phyloP scores from a whole-genome alignment of 2,797 vertebrate species.

The Echeneis naucrates region DNA sequence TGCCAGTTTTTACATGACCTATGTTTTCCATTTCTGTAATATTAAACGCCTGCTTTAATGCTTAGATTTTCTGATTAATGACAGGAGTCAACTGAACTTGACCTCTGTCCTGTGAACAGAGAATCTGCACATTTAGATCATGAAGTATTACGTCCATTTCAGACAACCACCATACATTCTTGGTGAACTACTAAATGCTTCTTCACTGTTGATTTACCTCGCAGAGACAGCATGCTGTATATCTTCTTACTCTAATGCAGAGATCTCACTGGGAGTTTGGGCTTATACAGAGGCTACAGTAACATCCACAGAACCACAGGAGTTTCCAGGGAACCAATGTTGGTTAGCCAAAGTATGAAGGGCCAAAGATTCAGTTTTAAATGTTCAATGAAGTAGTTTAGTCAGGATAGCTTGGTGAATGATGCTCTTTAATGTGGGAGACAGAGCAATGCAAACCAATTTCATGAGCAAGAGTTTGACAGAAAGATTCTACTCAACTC shows the following conservation, averaged over 20 bases:
- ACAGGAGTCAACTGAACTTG: background rate
- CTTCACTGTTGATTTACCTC: conserved; percentile 3
- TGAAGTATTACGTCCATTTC: background rate
- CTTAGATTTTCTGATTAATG: background rate
- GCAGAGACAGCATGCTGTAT: conserved; percentile 1
- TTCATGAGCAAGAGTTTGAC: conserved; percentile 1
- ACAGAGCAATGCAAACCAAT: background rate
- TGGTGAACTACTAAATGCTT: background rate
- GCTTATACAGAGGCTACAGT: conserved; percentile 16
- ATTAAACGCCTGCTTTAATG: background rate
- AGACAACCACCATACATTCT: background rate
- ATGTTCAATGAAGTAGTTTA: background rate
- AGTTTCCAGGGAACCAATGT: conserved; percentile 15
- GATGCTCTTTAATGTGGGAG: background rate
- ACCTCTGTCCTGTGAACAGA: background rate
- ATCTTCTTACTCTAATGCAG: background rate
- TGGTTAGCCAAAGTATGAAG: conserved; percentile 27
- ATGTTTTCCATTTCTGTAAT: background rate
- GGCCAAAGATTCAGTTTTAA: background rate
- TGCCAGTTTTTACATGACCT: conserved; percentile 7
- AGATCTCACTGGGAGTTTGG: conserved; percentile 30
- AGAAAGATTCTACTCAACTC: conserved; percentile 1
- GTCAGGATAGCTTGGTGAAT: conserved; percentile 1
- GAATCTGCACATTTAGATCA: background rate
- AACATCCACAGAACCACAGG: conserved; percentile 6